phyloP scores from a whole-genome alignment of 2,797 vertebrate genomes.

The Natrix natrix region DNA sequence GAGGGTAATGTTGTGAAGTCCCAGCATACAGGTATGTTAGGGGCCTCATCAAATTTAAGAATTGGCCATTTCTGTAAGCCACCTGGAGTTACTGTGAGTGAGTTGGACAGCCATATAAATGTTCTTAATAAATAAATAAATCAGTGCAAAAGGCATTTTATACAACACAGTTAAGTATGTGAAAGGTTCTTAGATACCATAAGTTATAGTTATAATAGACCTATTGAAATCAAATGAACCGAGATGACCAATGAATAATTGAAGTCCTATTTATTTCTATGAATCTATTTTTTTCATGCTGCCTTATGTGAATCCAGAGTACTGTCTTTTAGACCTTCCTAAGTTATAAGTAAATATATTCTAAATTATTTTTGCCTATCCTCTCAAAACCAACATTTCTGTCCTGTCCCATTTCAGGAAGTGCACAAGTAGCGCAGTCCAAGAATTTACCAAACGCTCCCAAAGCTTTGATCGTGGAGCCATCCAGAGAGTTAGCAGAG shows the following conservation, averaged over 20 bases:
- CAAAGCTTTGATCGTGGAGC: constrained; percentile 93
- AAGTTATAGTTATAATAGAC: background rate
- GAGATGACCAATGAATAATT: background rate
- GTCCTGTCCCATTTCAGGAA: constrained; percentile 73
- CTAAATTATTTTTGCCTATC: background rate
- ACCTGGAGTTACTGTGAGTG: background rate
- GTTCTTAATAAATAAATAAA: background rate
- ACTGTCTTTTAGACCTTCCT: background rate
- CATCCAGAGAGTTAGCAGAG: constrained; percentile 93
- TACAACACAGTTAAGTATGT: background rate
- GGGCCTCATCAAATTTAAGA: background rate
- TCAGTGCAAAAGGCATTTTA: background rate
- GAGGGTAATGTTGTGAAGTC: constrained; percentile 84
- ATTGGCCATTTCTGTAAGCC: background rate
- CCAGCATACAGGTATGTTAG: constrained; percentile 81
- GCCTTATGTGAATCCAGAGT: background rate
- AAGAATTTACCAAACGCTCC: constrained; percentile 84
- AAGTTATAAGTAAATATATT: background rate
- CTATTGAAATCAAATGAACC: background rate
- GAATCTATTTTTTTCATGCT: background rate
- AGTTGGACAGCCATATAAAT: background rate
- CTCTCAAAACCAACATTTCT: background rate
- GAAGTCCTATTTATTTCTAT: background rate
- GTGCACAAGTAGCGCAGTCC: constrained; percentile 83
- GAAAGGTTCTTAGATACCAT: background rate